These are phyloP conservation scores for Macrobrachium rosenbergii DNA, from an alignment of 1,140 invertebrate genomes.

Conservation along the genomic window DNA sequence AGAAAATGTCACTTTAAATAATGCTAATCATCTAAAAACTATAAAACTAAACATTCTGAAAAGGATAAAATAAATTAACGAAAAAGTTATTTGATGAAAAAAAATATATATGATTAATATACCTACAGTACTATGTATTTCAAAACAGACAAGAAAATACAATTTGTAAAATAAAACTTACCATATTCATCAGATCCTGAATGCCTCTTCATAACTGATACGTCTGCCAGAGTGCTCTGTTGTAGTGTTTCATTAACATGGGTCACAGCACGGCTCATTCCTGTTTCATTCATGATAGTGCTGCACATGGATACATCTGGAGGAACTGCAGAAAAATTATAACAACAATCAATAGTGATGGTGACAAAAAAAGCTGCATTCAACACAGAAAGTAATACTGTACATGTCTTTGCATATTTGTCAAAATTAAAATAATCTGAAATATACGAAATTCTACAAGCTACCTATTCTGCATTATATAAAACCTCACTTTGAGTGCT, in stretches of 20 bases:
- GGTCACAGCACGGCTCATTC: background rate
- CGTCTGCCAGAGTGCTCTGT: background rate
- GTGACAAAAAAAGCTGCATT: background rate
- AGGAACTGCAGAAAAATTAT: conserved; percentile 50
- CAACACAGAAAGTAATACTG: background rate
- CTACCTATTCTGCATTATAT: too few species aligned
- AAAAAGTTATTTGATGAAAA: too few species aligned
- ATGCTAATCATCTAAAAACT: background rate
- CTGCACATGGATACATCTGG: conserved; percentile 67
- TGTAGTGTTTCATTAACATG: conserved; percentile 65
- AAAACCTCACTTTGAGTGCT: too few species aligned
- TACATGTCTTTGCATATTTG: too few species aligned
- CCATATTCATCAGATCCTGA: background rate
- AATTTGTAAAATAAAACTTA: background rate
- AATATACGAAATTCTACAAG: too few species aligned
- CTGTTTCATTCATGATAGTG: conserved; percentile 61
- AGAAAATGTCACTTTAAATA: background rate
- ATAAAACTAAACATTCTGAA: background rate
- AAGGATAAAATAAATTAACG: too few species aligned
- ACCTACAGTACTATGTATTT: too few species aligned
- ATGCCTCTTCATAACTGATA: conserved; percentile 7
- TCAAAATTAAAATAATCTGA: too few species aligned
- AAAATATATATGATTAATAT: too few species aligned
- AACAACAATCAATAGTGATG: background rate
- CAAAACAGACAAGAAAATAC: background rate